Conservation (phyloP, 2,797 vertebrate genomes). For the Anguilla marmorata region DNA sequence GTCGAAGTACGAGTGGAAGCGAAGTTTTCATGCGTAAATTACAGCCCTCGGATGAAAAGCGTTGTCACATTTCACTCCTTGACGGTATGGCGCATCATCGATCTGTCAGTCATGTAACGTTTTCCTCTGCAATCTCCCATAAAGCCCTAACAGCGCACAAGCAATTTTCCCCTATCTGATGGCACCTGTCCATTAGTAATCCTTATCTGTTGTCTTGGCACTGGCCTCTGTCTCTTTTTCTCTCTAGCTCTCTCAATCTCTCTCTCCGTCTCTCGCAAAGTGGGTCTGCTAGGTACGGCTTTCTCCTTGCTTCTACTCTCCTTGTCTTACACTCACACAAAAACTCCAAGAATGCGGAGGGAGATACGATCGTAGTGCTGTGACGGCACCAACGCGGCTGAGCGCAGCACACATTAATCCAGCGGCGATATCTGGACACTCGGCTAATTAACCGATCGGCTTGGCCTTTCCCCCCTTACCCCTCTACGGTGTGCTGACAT, state of each 20-base stretch:
- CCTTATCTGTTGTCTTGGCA: slow-evolving; percentile 10
- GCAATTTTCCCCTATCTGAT: slow-evolving; percentile 8
- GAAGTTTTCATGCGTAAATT: slow-evolving; percentile 1
- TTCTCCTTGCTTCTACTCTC: background rate
- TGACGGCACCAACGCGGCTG: background rate
- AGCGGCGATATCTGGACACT: background rate
- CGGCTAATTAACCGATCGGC: background rate
- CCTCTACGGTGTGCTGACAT: background rate
- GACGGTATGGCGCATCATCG: background rate
- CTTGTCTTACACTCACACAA: background rate
- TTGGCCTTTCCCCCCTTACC: background rate
- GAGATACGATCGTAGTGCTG: background rate
- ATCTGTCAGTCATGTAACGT: slow-evolving; percentile 4
- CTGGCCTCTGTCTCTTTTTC: slow-evolving; percentile 35
- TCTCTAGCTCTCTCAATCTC: slow-evolving; percentile 35
- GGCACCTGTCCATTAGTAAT: slow-evolving; percentile 19
- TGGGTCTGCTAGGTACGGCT: background rate
- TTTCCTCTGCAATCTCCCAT: slow-evolving; percentile 20
- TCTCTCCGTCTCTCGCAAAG: background rate
- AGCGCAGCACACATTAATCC: background rate
- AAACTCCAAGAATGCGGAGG: background rate
- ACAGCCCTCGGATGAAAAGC: background rate
- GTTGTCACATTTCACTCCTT: slow-evolving; percentile 19
- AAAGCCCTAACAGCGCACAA: slow-evolving; percentile 8
- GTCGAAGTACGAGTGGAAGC: background rate